Base-by-base conservation (phyloP, 2,888 invertebrate genomes). In the Stramonita haemastoma region DNA sequence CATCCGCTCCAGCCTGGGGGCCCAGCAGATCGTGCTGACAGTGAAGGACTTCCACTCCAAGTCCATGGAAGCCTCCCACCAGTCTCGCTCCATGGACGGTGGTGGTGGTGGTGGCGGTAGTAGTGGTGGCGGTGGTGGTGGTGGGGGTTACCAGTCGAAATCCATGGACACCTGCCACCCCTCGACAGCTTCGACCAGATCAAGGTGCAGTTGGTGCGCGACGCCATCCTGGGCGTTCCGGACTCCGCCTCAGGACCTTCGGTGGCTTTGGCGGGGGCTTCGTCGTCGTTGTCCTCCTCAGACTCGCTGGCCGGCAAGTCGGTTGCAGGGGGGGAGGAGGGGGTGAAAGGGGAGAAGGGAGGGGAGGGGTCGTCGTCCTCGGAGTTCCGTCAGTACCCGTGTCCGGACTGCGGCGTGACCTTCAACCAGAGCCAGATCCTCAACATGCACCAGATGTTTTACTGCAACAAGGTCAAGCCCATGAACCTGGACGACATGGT, bases 391-490 rank as follows among this genome's bases (percentile, higher is more conserved):
- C 90, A 89, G n/a, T 91, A 87, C 73, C 89, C 90, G 77, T 98
- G 98, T 94, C 97, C 97, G 0, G 96, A 97, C 88, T 98, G 98
- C 95, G 97, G 97, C 94, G 97, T 97, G 94, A 97, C 97, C 57
- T 98, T 98, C 94, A 97, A 97, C 94, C 98, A 97, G 93, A 97
- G 97, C 77, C 98, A 98, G 92, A 98, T 98, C 94, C 96, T 98
- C 92, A 98, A 98, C 95, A 97, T 98, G 90, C 98, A 98, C 95
- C 97, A 97, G 94, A 97, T 97, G 94, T 97, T 97, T 94, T 98
- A 98, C 95, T 98, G 98, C 89, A 91, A 88, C 22, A 89, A 87
- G 81, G 86, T 86, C 19, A 86, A 86, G 66, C 86, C 86, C 66
- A 86, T 86, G 86, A 32, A 13, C 13, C 34, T 86, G 86, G 86